These are phyloP conservation scores for Diaprepes abbreviatus DNA, from an alignment of 2,888 invertebrate species.

Conservation along the genomic window DNA sequence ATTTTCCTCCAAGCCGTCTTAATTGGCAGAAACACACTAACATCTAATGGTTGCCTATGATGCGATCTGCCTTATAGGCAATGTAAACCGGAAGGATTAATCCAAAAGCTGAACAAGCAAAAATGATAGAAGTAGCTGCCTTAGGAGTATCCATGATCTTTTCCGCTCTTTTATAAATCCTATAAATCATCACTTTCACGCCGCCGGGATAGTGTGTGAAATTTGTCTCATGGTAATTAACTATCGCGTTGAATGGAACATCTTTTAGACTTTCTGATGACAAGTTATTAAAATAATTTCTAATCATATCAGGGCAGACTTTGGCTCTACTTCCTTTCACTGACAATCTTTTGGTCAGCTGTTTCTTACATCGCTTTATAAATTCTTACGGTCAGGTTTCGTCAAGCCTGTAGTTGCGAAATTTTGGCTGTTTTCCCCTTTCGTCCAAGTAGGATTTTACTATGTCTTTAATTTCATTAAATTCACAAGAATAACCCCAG, in stretches of 20 bases:
- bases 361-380: neutral
- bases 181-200: slow-evolving; percentile 42
- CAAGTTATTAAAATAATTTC: slow-evolving; percentile 47
- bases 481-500: neutral
- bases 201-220: slow-evolving; percentile 48
- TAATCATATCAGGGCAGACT: slow-evolving; percentile 31
- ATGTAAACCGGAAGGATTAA: slow-evolving; percentile 36
- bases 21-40: neutral
- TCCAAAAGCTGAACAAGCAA: slow-evolving; percentile 19
- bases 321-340: slow-evolving; percentile 47
- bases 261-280: slow-evolving; percentile 30
- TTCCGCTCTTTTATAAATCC: neutral
- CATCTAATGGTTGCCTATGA: neutral
- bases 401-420: too few relatives aligned
- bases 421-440: too few relatives aligned
- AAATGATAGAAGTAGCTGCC: slow-evolving; percentile 12
- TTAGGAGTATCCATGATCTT: neutral
- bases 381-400: neutral
- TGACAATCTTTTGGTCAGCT: slow-evolving; percentile 25
- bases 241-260: slow-evolving; percentile 22
- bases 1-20: neutral
- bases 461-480: neutral
- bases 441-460: neutral
- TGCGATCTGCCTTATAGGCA: slow-evolving; percentile 37
- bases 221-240: slow-evolving; percentile 50